Percentiles rank a stretch among this genome's conserved stretches.
Conservation (phyloP, 2,113 vertebrate genomes). For the Microcebus griseorufus region DNA sequence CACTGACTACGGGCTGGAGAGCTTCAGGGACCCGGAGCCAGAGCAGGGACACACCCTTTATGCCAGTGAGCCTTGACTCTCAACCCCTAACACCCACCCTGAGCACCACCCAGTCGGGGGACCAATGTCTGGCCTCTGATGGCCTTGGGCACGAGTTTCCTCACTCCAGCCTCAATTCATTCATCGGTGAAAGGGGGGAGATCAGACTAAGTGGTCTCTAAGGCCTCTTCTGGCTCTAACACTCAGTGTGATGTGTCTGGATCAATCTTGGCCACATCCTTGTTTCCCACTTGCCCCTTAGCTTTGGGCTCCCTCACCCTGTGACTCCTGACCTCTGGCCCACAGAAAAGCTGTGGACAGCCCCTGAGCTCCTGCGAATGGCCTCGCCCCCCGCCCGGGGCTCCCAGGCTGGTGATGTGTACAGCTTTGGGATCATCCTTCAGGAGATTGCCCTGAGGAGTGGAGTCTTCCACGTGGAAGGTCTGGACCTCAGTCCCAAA, state of each 20-base stretch:
- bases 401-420: constrained; percentile 92
- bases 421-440: constrained; percentile 95
- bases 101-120: background rate
- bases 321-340: constrained; percentile 56
- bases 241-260: background rate
- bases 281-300: background rate
- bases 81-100: background rate
- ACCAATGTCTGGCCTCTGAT: background rate
- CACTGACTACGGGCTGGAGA: constrained; percentile 93
- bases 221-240: background rate
- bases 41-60: constrained; percentile 90
- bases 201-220: background rate
- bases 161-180: background rate
- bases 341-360: constrained; percentile 93
- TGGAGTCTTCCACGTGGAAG: constrained; percentile 91
- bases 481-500: constrained; percentile 90
- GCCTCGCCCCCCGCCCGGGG: constrained; percentile 81
- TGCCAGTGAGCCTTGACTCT: constrained; percentile 87
- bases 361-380: constrained; percentile 90
- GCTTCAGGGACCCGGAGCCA: constrained; percentile 80
- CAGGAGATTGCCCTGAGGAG: constrained; percentile 93
- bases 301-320: background rate
- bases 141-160: background rate
- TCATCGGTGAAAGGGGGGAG: background rate
- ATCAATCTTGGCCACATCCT: background rate